Evolutionary conservation across 2,797 vertebrate species (phyloP).

Genomic region (Onychomys arenicola): DNA sequence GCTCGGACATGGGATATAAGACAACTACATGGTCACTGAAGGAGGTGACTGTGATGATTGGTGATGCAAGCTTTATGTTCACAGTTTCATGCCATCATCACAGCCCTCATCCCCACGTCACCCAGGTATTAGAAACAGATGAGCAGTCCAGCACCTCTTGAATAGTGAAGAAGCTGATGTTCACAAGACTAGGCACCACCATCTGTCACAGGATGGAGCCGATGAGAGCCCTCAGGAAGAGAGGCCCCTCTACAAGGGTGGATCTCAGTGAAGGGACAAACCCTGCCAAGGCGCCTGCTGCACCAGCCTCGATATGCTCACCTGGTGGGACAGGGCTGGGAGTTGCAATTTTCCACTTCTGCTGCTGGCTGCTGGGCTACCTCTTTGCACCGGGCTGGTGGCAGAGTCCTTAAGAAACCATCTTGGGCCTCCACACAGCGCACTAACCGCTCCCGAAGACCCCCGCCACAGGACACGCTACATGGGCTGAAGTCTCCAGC

Average conservation of each 20-base stretch:
- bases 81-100: background rate
- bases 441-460: conserved; percentile 85
- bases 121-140: background rate
- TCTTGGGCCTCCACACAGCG: conserved; percentile 85
- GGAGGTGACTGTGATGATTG: rapidly evolving
- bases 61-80: rapidly evolving
- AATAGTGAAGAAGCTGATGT: rapidly evolving
- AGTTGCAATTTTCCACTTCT: conserved; percentile 84
- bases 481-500: conserved; percentile 87
- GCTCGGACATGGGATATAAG: background rate
- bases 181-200: no score
- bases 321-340: conserved; percentile 88
- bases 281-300: background rate
- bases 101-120: background rate
- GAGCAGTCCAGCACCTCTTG: background rate
- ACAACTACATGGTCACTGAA: rapidly evolving
- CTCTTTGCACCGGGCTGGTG: conserved; percentile 74
- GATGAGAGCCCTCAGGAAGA: background rate
- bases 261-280: background rate
- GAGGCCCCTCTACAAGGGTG: background rate
- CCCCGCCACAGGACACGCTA: conserved; percentile 87
- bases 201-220: background rate
- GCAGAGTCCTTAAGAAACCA: conserved; percentile 66
- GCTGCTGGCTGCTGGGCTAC: conserved; percentile 61
- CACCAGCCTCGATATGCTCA: conserved; percentile 35